Conservation (phyloP, 2,888 invertebrate species). For the Drosophila seclusa region DNA sequence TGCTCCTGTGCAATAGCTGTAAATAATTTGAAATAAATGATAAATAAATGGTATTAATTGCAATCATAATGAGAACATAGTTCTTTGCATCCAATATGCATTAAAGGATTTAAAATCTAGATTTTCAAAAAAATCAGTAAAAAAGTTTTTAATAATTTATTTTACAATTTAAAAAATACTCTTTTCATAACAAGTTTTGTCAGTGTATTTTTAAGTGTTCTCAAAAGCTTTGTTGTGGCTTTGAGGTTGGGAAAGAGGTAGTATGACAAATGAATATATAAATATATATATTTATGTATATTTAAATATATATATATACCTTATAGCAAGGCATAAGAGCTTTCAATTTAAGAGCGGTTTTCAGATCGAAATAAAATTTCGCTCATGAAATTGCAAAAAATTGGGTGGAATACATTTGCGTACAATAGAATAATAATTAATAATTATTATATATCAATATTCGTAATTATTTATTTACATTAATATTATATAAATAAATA, state of each 20-base stretch:
- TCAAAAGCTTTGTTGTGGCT: neutral
- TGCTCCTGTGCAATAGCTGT: constrained; percentile 70
- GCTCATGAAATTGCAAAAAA: neutral
- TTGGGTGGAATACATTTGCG: neutral
- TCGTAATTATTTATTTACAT: neutral
- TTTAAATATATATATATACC: too few relatives aligned
- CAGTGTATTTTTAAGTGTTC: neutral
- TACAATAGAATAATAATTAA: neutral
- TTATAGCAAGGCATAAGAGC: too few relatives aligned
- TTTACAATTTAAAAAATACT: neutral
- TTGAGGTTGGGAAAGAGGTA: neutral
- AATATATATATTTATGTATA: too few relatives aligned
- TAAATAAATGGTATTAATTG: neutral
- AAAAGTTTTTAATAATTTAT: neutral
- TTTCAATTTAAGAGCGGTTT: too few relatives aligned
- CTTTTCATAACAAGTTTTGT: neutral
- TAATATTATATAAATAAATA: neutral
- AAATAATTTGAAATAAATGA: constrained; percentile 24
- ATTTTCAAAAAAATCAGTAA: neutral
- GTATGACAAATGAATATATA: neutral
- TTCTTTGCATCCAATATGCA: neutral
- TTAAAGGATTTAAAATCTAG: neutral
- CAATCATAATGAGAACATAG: neutral
- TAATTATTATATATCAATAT: neutral
- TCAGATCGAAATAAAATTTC: neutral